Conservation (phyloP, 2,888 invertebrate species). For the Protonemura montana region DNA sequence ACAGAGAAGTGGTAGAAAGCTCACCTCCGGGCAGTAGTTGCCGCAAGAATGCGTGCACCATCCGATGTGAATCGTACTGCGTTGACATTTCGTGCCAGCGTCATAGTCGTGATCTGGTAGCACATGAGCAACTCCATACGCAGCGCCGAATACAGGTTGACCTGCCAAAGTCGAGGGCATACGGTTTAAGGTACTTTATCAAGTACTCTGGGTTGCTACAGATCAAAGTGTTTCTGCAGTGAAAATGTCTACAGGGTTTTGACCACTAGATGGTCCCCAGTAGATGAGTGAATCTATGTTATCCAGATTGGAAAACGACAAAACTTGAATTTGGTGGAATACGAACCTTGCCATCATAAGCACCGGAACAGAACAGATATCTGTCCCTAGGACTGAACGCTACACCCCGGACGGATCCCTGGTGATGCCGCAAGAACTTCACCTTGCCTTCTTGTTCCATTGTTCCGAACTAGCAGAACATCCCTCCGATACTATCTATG, state of each 20-base stretch:
- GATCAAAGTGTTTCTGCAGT: too few relatives aligned
- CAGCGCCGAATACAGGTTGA: constrained; percentile 60
- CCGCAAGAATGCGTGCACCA: constrained; percentile 61
- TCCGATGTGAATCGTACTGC: constrained; percentile 61
- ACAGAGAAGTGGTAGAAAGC: too few relatives aligned
- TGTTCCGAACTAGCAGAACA: constrained; percentile 42
- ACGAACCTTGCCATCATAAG: constrained; percentile 61
- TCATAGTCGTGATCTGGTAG: constrained; percentile 59
- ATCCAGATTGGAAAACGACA: too few relatives aligned
- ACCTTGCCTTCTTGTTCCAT: constrained; percentile 59
- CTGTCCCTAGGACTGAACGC: constrained; percentile 60
- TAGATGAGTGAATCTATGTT: too few relatives aligned
- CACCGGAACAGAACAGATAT: constrained; percentile 62
- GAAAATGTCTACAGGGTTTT: too few relatives aligned
- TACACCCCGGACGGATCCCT: constrained; percentile 58
- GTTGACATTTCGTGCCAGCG: constrained; percentile 59
- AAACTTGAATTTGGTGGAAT: too few relatives aligned
- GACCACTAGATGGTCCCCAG: too few relatives aligned
- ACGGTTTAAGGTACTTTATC: too few relatives aligned
- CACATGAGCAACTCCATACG: constrained; percentile 59
- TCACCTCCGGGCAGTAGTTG: constrained; percentile 58
- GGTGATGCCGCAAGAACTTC: constrained; percentile 57
- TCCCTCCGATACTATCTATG: neutral
- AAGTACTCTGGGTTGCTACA: too few relatives aligned
- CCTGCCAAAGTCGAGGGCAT: constrained; percentile 52